phyloP scores from a whole-genome alignment of 2,888 invertebrate species.

The Plebejus anna region DNA sequence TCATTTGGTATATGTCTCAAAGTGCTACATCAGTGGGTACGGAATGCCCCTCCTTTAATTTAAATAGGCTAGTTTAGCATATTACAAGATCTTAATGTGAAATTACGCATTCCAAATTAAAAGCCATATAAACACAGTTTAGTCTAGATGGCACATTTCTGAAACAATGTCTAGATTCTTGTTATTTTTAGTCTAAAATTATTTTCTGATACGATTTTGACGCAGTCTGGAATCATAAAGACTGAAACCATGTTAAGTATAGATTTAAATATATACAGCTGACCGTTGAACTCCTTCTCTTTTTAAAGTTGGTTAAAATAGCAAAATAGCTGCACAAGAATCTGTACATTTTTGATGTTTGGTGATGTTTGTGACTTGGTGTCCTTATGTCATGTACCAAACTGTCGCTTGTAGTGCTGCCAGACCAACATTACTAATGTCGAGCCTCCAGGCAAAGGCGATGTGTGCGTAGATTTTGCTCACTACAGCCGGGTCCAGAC shows the following conservation, averaged over 20 bases:
- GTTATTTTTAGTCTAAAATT: background rate
- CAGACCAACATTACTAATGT: slow-evolving; percentile 10
- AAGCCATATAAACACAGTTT: background rate
- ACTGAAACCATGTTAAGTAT: background rate
- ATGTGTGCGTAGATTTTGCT: slow-evolving; percentile 18
- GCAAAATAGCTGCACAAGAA: background rate
- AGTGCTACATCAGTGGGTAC: too few species aligned
- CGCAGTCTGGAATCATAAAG: too few species aligned
- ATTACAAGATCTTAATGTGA: too few species aligned
- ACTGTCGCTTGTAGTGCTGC: slow-evolving; percentile 3
- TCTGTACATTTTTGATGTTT: too few species aligned
- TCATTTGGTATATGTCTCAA: too few species aligned
- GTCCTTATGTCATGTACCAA: background rate
- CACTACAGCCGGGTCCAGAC: background rate
- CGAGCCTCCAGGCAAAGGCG: background rate
- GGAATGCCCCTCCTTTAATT: too few species aligned
- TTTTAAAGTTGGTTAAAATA: background rate
- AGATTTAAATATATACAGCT: background rate
- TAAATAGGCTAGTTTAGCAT: too few species aligned
- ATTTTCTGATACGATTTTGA: background rate
- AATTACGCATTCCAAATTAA: background rate
- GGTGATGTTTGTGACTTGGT: slow-evolving; percentile 16
- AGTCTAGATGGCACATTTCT: slow-evolving; percentile 6
- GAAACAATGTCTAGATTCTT: background rate
- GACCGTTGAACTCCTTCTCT: too few species aligned